These are phyloP conservation scores for Oplegnathus fasciatus DNA, from an alignment of 2,113 vertebrate species.

Conservation along the genomic window DNA sequence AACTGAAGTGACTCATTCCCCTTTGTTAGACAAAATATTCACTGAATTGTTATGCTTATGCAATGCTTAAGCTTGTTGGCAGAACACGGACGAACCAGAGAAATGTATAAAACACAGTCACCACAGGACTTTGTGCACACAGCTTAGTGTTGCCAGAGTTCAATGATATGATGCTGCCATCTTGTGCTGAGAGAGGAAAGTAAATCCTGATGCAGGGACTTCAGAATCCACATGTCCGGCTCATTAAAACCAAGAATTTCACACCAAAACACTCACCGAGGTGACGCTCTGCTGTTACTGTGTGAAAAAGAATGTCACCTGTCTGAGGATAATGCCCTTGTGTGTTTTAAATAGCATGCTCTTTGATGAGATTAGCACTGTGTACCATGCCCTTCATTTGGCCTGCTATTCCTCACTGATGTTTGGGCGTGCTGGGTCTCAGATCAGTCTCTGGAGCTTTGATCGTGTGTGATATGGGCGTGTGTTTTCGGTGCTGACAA, in stretches of 20 bases:
- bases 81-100: constrained; percentile 4
- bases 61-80: constrained; percentile 46
- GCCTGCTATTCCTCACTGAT: constrained; percentile 12
- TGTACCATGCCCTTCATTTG: constrained; percentile 24
- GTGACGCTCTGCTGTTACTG: background rate
- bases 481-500: background rate
- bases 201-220: background rate
- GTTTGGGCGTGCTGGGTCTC: constrained; percentile 13
- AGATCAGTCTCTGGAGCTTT: constrained; percentile 3
- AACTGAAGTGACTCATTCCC: constrained; percentile 68
- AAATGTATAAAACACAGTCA: background rate
- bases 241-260: background rate
- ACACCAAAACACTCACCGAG: background rate
- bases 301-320: background rate
- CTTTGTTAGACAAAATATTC: constrained; percentile 68
- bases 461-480: constrained; percentile 1
- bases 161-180: constrained; percentile 70
- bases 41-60: constrained; percentile 54
- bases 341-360: background rate
- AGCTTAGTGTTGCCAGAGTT: too few relatives aligned
- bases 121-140: rapidly evolving
- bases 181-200: constrained; percentile 46
- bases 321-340: background rate
- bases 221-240: background rate
- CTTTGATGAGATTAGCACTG: constrained; percentile 46